Evolutionary conservation across 2,888 invertebrate genomes (phyloP).

Genomic region (Melieria picta): DNA sequence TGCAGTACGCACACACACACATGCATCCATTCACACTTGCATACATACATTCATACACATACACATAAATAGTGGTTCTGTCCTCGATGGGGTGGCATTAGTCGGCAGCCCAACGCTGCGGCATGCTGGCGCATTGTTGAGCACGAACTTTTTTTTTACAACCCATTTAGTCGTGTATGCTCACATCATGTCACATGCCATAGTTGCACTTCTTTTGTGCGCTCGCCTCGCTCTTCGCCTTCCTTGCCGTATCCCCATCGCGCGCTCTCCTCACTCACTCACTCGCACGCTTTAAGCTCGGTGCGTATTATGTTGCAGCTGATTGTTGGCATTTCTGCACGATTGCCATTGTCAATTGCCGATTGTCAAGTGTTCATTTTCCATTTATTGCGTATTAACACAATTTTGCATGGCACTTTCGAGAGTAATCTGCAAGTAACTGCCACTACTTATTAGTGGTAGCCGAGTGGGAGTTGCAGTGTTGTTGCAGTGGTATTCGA

Average conservation of each 20-base stretch:
- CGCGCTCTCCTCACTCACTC: not conserved
- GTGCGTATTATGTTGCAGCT: not conserved
- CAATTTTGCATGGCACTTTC: conserved; percentile 9
- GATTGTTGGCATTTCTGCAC: conserved; percentile 47
- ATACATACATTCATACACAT: not conserved
- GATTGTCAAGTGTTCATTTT: conserved; percentile 33
- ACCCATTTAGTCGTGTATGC: too few species aligned
- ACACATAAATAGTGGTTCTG: not conserved
- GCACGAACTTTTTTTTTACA: too few species aligned
- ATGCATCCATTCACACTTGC: not conserved
- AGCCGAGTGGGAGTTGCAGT: too few species aligned
- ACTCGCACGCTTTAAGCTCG: conserved; percentile 1
- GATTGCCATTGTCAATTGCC: conserved; percentile 47
- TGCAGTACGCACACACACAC: not conserved
- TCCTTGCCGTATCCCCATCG: not conserved
- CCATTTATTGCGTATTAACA: conserved; percentile 33
- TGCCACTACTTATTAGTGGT: too few species aligned
- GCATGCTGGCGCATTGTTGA: too few species aligned
- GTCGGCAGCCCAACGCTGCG: too few species aligned
- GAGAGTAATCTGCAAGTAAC: too few species aligned
- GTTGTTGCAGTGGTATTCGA: too few species aligned
- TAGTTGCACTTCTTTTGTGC: conserved; percentile 4
- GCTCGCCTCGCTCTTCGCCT: not conserved
- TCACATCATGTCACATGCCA: too few species aligned
- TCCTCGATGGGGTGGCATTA: too few species aligned